These are phyloP conservation scores for Yoshiicerus persimilis DNA, from an alignment of 1,140 invertebrate species.

Conservation along the genomic window DNA sequence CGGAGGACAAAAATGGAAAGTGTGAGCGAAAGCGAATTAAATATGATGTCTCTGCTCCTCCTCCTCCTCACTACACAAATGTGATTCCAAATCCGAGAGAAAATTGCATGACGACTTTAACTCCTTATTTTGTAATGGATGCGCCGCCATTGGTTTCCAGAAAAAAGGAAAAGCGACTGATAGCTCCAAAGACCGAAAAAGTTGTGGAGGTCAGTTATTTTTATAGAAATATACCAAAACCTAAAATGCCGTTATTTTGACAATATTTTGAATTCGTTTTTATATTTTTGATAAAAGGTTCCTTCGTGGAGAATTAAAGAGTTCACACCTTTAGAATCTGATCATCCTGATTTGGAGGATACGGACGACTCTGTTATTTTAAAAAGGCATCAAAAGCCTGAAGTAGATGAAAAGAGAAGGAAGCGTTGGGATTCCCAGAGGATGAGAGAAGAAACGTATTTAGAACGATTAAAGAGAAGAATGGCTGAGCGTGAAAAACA, in stretches of 20 bases:
- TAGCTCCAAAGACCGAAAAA: neutral
- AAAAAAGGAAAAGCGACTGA: neutral
- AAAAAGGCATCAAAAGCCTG: conserved; percentile 24
- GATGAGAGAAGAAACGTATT: conserved; percentile 28
- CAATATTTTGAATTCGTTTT: no score
- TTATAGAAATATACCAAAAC: neutral
- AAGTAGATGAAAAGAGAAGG: conserved; percentile 29
- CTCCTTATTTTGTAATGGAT: conserved; percentile 16
- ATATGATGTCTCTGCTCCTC: neutral
- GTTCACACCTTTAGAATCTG: neutral
- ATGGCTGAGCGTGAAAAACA: neutral
- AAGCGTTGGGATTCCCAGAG: conserved; percentile 37
- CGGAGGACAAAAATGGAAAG: neutral
- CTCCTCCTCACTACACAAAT: neutral
- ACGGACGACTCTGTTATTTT: neutral
- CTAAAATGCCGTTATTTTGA: no score
- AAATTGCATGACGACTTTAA: conserved; percentile 27
- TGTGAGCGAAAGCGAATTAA: neutral
- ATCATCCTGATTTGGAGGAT: neutral
- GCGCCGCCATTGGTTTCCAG: neutral
- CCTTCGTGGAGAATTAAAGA: neutral
- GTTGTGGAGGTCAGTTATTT: neutral
- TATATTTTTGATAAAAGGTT: no score
- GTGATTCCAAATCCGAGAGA: neutral
- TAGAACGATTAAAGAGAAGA: conserved; percentile 16